Evolutionary conservation across 2,888 invertebrate genomes (phyloP), one percentile per base, ranked within the genome.

Genomic region (Caenorhabditis wallacei): DNA sequence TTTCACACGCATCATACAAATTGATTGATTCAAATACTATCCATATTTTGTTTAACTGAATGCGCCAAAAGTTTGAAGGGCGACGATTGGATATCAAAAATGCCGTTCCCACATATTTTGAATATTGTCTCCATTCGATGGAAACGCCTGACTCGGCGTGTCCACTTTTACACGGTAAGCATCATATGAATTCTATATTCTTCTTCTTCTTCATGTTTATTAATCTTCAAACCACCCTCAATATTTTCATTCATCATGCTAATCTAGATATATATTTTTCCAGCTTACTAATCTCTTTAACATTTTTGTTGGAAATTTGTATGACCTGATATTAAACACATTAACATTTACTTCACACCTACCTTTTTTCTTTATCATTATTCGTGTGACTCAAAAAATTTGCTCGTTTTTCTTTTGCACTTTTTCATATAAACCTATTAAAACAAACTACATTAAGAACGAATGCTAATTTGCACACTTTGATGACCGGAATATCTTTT

Each of bases 21-120:
- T 53, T 53, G 53, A 72, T 63, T 24, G 53, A 53, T 53, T 40
- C 24, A 35, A 37, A 61, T n/a, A 54, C 54, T 64, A 57, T 37
- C 53, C 71, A 51, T 51, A 51, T 54, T 56, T 46, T 53, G 22
- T 66, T 18, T 10, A 46, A 48, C 75, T 63, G 78, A 78, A 78
- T 78, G 78, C 78, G 78, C 69, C 68, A 68, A 59, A 69, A 69
- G 78, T 78, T 78, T 53, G 61, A 54, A 40, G 78, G 78, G 35
- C 61, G 61, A 56, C 22, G 53, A 53, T 37, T 78, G 78, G 69
- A 78, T 54, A 54, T 78, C 53, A 53, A 54, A 78, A 78, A 78
- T 78, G 78, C 37, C n/a, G 66, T 70, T 69, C 63, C 78, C 20
- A 46, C 30, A 53, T 76, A 53, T n/a, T 68, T 76, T 51, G 76